Conservation (phyloP, 2,113 vertebrate genomes). For the Ahaetulla prasina region DNA sequence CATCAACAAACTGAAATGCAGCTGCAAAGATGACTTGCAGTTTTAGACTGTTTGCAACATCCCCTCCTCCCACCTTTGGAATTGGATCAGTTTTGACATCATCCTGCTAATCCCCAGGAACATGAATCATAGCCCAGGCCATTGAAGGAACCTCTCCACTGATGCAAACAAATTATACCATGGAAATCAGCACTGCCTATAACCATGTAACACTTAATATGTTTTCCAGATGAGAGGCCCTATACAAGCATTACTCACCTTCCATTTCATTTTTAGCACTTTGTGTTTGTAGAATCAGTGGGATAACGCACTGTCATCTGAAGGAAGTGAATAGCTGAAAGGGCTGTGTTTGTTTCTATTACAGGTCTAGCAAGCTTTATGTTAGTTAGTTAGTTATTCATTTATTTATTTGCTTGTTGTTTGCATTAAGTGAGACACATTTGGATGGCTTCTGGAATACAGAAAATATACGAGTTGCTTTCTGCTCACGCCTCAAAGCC, state of each 20-base stretch:
- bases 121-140: background rate
- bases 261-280: background rate
- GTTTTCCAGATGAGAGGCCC: background rate
- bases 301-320: background rate
- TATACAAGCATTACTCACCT: background rate
- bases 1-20: background rate
- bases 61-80: background rate
- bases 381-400: background rate
- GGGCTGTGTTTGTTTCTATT: background rate
- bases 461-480: background rate
- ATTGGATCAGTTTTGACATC: background rate
- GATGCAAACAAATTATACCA: background rate
- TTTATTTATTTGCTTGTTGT: background rate
- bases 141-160: background rate
- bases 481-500: background rate
- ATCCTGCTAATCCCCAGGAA: background rate
- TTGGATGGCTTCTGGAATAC: background rate
- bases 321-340: background rate
- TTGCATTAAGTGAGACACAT: background rate
- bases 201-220: background rate
- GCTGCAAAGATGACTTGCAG: background rate
- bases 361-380: background rate
- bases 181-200: background rate
- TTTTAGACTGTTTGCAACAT: background rate
- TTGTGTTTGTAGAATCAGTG: background rate